Evolutionary conservation across 2,888 invertebrate genomes (phyloP), one percentile per base, ranked within the genome.

Genomic region (Agriopis aurantiaria): DNA sequence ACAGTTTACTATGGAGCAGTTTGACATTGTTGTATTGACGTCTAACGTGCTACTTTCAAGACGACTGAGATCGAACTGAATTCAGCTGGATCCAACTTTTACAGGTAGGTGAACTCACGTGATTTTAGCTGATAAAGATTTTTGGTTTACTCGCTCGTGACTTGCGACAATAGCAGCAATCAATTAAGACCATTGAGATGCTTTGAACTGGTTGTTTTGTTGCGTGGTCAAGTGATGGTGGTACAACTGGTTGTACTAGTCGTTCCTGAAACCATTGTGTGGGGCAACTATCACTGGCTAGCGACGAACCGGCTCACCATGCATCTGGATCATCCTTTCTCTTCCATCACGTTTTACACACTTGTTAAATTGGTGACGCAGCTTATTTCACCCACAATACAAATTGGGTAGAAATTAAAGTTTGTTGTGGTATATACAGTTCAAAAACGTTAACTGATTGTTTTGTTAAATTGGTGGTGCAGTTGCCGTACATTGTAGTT

Each of bases 161-260:
- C 7, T 58, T 45, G 33, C 46, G 9, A 23, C 62, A 10, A 23
- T n/a, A 23, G 51, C 10, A 49, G 12, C 62, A 56, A 71, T 71
- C 66, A 63, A 64, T 71, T 71, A 55, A 12, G 61, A 56, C 55
- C 59, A 69, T 65, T 58, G 65, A 58, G 62, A 66, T 65, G 65
- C 49, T 33, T 40, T 14, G 43, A 62, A 70, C 58, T 70, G 55
- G 66, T 59, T 69, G 51, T 17, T 8, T 33, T 48, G 49, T 71
- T 71, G 59, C 70, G 62, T 43, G 63, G 69, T 69, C 69, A 65
- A 65, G 14, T 55, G 45, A 65, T 55, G 60, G 46, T 46, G 46
- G n/a, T 33, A 58, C 58, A 14, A 48, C 23, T 43, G 45, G 49
- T 55, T 49, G 68, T 23, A 68, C 68, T 58, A 68, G 52, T 56